Base-by-base conservation (phyloP, 2,113 vertebrate species). In the Etheostoma cragini region DNA sequence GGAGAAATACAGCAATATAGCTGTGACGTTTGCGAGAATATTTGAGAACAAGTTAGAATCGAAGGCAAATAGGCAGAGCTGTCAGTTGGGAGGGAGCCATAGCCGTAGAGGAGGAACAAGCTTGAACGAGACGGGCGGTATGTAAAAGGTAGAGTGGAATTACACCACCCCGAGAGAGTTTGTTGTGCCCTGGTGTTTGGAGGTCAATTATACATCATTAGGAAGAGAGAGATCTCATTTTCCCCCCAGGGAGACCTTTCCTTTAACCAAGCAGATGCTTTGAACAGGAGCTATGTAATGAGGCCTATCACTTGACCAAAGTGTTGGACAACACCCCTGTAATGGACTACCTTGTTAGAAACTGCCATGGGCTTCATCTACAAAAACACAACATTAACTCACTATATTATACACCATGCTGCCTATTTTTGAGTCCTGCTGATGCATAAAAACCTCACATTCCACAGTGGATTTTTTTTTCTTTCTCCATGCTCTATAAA, bases 191-290 rank as follows among this genome's bases (percentile, higher is more conserved):
- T 80, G 90, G 91, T 91, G 90, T 90, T 92, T 78, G 76, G 89
- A 90, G 92, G 90, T 93, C 89, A 92, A 92, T 93, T 93, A 89
- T 88, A 90, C 82, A 84, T 93, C 89, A 93, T 93, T 93, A 93
- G 93, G 88, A 91, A 76, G 76, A 87, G 78, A 78, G 86, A 81
- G 86, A 88, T 83, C 76, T 86, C 86, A 89, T 82, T 35, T 35
- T 35, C 35, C 35, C 84, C 89, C 89, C 72, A 67, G 86, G 91
- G 91, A 89, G 90, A 85, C 61, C 76, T 91, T 82, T 85, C 78
- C 83, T 81, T 75, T 86, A 87, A 91, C 79, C 79, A 53, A 83
- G 87, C 88, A 87, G 89, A 90, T 88, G 88, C 82, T 90, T 92
- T 90, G 87, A 90, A 42, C 92, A 79, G 83, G 65, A 80, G 80